Evolutionary conservation across 2,113 vertebrate genomes (phyloP), one percentile per base, ranked within the genome.

Genomic region (Odobenus rosmarus): DNA sequence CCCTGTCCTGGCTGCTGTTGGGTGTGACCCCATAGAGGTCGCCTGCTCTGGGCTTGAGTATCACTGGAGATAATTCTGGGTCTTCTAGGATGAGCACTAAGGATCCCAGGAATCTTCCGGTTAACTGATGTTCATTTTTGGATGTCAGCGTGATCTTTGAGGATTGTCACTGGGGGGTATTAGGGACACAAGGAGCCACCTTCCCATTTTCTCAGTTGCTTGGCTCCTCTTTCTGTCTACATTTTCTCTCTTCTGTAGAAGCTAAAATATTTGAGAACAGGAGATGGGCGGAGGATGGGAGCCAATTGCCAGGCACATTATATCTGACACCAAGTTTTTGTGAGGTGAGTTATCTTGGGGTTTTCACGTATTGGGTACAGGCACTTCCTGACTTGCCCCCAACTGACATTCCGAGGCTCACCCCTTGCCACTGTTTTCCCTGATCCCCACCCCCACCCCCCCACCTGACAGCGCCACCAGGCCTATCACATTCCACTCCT

Each of bases 251-350:
- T 92, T 83, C 79, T 62, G 28, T 62, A 26, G 84, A 95, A 88
- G 8, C 74, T 96, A 57, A 89, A 85, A 49, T 81, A 95, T 69
- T 91, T 90, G 87, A 69, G 24, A 92, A 33, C 49, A 88, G 7
- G 55, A 24, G 57, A 46, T 69, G n/a, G 49, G 55, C 16, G n/a
- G 61, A 84, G 15, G 26, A 62, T 81, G 46, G 85, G 51, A 74
- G 1, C 57, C 83, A 33, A 23, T 28, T 36, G 61, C 51, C 59
- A 90, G 62, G 55, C 69, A 74, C n/a, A 31, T 49, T 85, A 7
- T 42, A 49, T 86, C 82, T 76, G 71, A 83, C 90, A 77, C 42
- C 11, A 51, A 14, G 39, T 26, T 82, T 80, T 71, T 59, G 23
- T 84, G 77, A 55, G 92, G 31, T 21, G 71, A 86, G 59, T 96